Evolutionary conservation across 53 echinoderm and acorn worm species (phyloP).

Genomic region (Pentamera pediparva): DNA sequence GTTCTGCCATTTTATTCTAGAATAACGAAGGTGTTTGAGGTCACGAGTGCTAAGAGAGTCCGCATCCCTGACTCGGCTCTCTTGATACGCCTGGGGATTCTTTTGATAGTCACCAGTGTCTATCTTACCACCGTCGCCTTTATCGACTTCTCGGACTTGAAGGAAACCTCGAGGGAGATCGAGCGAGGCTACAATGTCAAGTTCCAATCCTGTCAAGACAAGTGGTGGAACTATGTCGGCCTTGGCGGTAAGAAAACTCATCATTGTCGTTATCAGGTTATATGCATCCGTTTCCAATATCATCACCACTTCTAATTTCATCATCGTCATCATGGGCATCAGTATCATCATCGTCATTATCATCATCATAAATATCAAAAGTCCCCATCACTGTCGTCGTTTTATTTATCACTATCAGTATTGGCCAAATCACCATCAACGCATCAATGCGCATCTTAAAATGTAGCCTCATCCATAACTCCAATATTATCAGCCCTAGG

Average conservation of each 20-base stretch:
- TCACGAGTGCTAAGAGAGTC: slow-evolving; percentile 82
- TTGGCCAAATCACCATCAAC: too few relatives aligned
- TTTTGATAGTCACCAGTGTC: slow-evolving; percentile 30
- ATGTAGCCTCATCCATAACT: too few relatives aligned
- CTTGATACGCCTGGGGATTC: slow-evolving; percentile 41
- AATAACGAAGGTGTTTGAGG: slow-evolving; percentile 75
- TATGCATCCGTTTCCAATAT: too few relatives aligned
- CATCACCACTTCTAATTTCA: too few relatives aligned
- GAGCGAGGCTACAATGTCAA: slow-evolving; percentile 31
- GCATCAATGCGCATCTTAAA: too few relatives aligned
- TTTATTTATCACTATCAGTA: too few relatives aligned
- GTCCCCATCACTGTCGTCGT: too few relatives aligned
- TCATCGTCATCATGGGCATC: too few relatives aligned
- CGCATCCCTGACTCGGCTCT: slow-evolving; percentile 65
- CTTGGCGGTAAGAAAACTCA: slow-evolving; percentile 39
- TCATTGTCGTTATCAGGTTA: neutral
- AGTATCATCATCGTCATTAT: too few relatives aligned
- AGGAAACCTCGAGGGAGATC: neutral
- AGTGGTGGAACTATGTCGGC: slow-evolving; percentile 52
- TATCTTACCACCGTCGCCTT: slow-evolving; percentile 50
- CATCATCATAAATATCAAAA: too few relatives aligned
- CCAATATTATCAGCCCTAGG: too few relatives aligned
- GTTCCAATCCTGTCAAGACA: neutral
- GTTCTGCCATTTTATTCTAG: slow-evolving; percentile 33
- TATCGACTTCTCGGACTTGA: slow-evolving; percentile 13